Conservation (phyloP, 2,888 invertebrate genomes). For the Drosophila quinaria region DNA sequence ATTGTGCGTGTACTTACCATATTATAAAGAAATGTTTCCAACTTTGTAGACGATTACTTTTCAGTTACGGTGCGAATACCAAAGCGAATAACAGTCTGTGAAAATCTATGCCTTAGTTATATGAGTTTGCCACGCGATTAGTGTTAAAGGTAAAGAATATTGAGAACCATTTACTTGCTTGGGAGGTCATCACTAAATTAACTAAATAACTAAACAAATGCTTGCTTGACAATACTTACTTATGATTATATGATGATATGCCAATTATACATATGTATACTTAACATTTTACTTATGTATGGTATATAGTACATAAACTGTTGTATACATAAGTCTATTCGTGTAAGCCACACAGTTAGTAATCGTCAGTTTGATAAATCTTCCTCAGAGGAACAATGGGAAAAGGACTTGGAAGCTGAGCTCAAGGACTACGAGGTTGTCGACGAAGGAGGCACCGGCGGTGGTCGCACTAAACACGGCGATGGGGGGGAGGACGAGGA, state of each 20-base stretch:
- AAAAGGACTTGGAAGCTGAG: slow-evolving; percentile 97
- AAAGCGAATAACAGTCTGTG: slow-evolving; percentile 83
- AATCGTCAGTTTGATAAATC: slow-evolving; percentile 47
- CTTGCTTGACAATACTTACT: slow-evolving; percentile 51
- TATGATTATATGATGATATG: slow-evolving; percentile 24
- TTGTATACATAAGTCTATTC: slow-evolving; percentile 5
- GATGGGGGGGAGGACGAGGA: slow-evolving; percentile 62
- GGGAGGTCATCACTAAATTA: slow-evolving; percentile 53
- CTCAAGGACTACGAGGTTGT: slow-evolving; percentile 98
- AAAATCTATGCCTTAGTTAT: slow-evolving; percentile 81
- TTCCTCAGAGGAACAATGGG: slow-evolving; percentile 94
- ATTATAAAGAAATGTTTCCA: slow-evolving; percentile 43
- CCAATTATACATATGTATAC: slow-evolving; percentile 34
- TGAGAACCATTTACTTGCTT: slow-evolving; percentile 72
- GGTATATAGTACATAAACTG: slow-evolving; percentile 15
- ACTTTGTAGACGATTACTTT: slow-evolving; percentile 77
- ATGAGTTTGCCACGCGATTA: slow-evolving; percentile 57
- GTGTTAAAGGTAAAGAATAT: slow-evolving; percentile 51
- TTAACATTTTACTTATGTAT: slow-evolving; percentile 14
- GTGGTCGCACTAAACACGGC: slow-evolving; percentile 34
- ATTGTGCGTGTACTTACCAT: slow-evolving; percentile 24
- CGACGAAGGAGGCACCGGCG: slow-evolving; percentile 85
- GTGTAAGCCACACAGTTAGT: slow-evolving; percentile 71
- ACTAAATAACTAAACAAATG: slow-evolving; percentile 41
- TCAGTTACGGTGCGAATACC: slow-evolving; percentile 83